Evolutionary conservation across 2,797 vertebrate genomes (phyloP), one percentile per base, ranked within the genome.

Genomic region (Phrynocephalus guinanensis): DNA sequence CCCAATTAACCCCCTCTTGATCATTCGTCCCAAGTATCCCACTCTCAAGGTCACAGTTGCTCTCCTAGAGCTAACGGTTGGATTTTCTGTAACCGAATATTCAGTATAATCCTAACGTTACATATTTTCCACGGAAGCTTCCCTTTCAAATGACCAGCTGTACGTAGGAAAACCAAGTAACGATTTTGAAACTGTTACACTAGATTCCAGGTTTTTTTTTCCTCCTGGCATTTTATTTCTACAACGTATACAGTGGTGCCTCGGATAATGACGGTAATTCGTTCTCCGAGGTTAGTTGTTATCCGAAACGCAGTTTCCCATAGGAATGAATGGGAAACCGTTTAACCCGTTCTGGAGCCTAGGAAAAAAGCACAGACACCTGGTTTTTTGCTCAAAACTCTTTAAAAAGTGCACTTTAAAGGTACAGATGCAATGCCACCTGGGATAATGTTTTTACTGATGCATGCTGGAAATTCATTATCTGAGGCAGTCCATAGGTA

Each of bases 11-110:
- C 50, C 79, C 63, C 60, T 73, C 77, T 20, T 79, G 75, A 79
- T 73, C 48, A 33, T 50, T 76, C 77, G 75, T 48, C 66, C 82
- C 48, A 28, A 56, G 48, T 83, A 79, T 50, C 3, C 38, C 50
- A 50, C 9, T 10, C 13, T 48, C 77, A 84, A 87, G 85, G 85
- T 68, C 81, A 76, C 70, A 48, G 56, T 70, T 80, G 77, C 56
- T 79, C 44, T 3, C 8, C n/a, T 28, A 26, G 22, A 20, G 18
- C 7, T 66, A 44, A 78, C 15, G 18, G 44, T 30, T 56, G 68
- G 26, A 50, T 60, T 70, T 72, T 75, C 63, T 68, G 77, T 33
- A 84, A 79, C 44, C 56, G 38, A 79, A 84, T 80, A 79, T 68
- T 26, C 81, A n/a, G 0, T 83, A 56, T 15, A 3, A 68, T 79